phyloP scores from a whole-genome alignment of 2,797 vertebrate genomes.

The Takifugu rubripes region DNA sequence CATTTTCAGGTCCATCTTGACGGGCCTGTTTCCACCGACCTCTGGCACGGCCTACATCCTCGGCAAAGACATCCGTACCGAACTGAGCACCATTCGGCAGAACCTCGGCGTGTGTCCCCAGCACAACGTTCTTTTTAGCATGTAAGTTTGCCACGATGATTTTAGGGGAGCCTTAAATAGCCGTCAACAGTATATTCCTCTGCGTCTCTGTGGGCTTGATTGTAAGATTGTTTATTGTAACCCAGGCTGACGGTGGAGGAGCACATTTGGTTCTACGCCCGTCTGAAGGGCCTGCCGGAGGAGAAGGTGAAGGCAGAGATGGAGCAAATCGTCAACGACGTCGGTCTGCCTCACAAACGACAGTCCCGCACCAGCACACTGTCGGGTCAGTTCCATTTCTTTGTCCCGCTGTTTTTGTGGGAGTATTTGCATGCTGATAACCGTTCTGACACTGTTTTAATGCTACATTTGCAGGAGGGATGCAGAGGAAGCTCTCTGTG shows the following conservation, averaged over 20 bases:
- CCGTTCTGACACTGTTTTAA: neutral
- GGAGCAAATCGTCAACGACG: constrained; percentile 91
- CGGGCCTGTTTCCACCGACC: constrained; percentile 94
- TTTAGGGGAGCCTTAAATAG: neutral
- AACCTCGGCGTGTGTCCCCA: constrained; percentile 96
- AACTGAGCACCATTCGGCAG: constrained; percentile 88
- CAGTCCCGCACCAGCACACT: constrained; percentile 86
- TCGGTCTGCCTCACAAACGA: constrained; percentile 91
- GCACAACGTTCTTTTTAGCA: constrained; percentile 98
- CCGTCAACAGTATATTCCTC: neutral
- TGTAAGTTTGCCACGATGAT: constrained; percentile 58
- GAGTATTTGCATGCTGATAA: neutral
- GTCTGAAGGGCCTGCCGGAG: constrained; percentile 89
- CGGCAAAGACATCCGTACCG: constrained; percentile 91
- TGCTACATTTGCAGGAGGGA: constrained; percentile 79
- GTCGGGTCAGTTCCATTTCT: constrained; percentile 78
- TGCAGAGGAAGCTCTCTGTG: constrained; percentile 97
- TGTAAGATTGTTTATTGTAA: constrained; percentile 2
- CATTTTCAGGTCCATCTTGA: constrained; percentile 90
- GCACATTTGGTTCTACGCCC: constrained; percentile 97
- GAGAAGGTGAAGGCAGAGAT: constrained; percentile 90
- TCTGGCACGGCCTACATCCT: constrained; percentile 96
- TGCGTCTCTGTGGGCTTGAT: neutral
- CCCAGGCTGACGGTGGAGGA: constrained; percentile 94
- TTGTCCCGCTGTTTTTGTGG: too few species aligned